Conservation (phyloP, 2,888 invertebrate genomes). For the Agrochola macilenta region DNA sequence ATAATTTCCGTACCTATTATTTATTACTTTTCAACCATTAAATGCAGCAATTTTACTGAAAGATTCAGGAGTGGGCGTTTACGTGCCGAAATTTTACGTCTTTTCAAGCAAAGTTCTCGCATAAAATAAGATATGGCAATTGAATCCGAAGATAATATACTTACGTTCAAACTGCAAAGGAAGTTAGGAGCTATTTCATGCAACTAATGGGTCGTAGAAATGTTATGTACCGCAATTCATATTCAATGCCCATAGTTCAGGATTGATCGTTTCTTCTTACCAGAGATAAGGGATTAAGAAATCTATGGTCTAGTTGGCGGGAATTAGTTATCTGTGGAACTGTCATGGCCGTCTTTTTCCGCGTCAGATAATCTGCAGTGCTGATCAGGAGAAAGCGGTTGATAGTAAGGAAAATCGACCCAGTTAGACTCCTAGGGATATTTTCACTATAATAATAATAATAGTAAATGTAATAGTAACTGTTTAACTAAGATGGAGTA, state of each 20-base stretch:
- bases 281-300: neutral
- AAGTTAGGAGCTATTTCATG: slow-evolving; percentile 31
- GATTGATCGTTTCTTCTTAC: slow-evolving; percentile 12
- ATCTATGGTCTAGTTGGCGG: slow-evolving; percentile 19
- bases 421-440: neutral
- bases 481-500: slow-evolving; percentile 10
- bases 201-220: slow-evolving; percentile 33
- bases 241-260: slow-evolving; percentile 9
- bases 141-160: slow-evolving; percentile 26
- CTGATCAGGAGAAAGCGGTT: slow-evolving; percentile 17
- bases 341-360: slow-evolving; percentile 26
- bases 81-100: neutral
- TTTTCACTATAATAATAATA: neutral
- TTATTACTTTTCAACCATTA: neutral
- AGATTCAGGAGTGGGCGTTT: slow-evolving; percentile 1
- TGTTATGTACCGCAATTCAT: slow-evolving; percentile 25
- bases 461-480: neutral
- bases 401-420: neutral
- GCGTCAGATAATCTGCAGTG: slow-evolving; percentile 5
- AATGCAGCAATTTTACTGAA: neutral
- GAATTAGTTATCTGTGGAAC: slow-evolving; percentile 35
- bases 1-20: neutral
- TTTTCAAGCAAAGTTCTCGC: slow-evolving; percentile 27
- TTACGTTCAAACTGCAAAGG: slow-evolving; percentile 15
- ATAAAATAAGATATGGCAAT: slow-evolving; percentile 31